Evolutionary conservation across 2,113 vertebrate genomes (phyloP), one percentile per base, ranked within the genome.

Genomic region (Tinamus guttatus): DNA sequence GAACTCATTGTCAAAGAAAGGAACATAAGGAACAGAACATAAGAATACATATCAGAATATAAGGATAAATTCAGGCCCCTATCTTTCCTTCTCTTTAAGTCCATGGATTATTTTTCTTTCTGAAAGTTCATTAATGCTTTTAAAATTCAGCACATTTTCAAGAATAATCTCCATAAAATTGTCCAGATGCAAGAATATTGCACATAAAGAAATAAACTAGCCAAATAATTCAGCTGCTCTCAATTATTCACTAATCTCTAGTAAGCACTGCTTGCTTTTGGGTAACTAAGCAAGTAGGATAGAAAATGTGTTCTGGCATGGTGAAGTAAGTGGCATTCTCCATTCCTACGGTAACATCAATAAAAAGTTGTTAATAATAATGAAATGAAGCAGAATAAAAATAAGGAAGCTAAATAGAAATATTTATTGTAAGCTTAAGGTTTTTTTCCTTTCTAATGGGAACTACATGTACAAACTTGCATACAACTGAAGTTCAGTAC

Each of bases 341-440:
- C 27, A 87, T 93, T 94, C 93, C 90, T 85, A 69, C 69, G 81
- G 85, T 38, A 93, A 80, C 89, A 77, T 13, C 65, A 54, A 91
- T 82, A 92, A 73, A 93, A 91, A 12, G 7, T 73, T 94, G 52
- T 76, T 89, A 80, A 60, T 86, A 87, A 70, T 70, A 87, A 93
- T 81, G 38, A 76, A 81, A 84, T 78, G 90, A 32, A 70, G 2
- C n/a, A 92, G 83, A 93, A 92, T 52, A 75, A 90, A 84, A 94
- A 65, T 34, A 64, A 59, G 34, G 2, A 63, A 76, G 38, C 60
- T 71, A 76, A 87, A 76, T 4, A 91, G n/a, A 76, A 79, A 88
- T 25, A 40, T 28, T 38, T 75, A 60, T 68, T 87, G 40, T 64
- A 91, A 81, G 38, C 7, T 45, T 13, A 74, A 86, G 27, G 40